Evolutionary conservation across 2,113 vertebrate genomes (phyloP).

Genomic region (Oreotrochilus melanogaster): DNA sequence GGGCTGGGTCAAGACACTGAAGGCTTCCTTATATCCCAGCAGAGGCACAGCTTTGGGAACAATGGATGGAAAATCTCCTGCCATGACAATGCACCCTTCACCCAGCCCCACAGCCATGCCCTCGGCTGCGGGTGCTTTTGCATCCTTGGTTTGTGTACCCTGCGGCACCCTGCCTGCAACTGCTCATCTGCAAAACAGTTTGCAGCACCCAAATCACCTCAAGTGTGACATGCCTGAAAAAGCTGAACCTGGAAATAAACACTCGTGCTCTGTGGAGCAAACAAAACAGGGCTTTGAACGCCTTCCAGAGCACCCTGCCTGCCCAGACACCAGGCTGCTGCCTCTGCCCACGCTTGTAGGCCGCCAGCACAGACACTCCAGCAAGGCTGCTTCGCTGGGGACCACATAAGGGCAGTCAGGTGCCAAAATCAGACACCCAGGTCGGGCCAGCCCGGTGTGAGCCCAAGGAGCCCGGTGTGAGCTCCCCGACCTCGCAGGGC

Average conservation of each 20-base stretch:
- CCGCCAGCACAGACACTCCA: neutral
- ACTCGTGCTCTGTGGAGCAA: neutral
- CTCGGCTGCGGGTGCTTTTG: neutral
- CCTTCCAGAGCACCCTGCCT: neutral
- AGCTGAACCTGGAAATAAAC: neutral
- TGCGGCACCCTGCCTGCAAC: rapidly evolving
- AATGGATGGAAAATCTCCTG: neutral
- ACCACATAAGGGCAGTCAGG: neutral
- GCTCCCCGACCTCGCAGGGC: rapidly evolving
- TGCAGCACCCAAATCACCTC: neutral
- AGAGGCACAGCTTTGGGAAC: neutral
- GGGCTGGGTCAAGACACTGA: neutral
- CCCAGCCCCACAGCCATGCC: neutral
- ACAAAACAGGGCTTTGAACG: neutral
- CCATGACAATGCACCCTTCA: neutral
- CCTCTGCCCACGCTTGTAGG: rapidly evolving
- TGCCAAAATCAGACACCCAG: neutral
- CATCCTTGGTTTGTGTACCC: rapidly evolving
- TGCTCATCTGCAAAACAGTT: neutral
- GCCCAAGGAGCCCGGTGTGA: neutral
- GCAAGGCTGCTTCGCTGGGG: rapidly evolving
- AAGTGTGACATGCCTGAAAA: neutral
- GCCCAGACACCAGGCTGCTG: neutral
- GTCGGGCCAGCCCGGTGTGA: neutral
- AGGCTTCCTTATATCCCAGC: neutral